These are phyloP conservation scores for Tenrec ecaudatus DNA, from an alignment of 2,113 vertebrate genomes.

Conservation along the genomic window DNA sequence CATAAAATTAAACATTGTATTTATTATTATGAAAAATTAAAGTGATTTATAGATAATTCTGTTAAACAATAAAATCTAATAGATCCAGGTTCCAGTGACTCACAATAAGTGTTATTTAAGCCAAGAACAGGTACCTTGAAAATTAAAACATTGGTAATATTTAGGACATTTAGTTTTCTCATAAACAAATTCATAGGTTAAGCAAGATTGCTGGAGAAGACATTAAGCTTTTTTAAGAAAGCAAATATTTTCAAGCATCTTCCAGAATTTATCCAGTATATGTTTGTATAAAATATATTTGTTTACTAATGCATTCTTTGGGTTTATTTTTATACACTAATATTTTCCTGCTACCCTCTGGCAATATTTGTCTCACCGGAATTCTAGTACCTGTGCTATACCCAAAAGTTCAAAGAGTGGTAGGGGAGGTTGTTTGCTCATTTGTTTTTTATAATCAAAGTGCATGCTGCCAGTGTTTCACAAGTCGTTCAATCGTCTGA, in stretches of 20 bases:
- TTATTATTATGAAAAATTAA: slow-evolving; percentile 53
- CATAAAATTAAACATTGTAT: slow-evolving; percentile 43
- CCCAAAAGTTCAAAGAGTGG: neutral
- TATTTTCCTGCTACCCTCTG: neutral
- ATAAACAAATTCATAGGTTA: slow-evolving; percentile 24
- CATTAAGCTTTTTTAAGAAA: slow-evolving; percentile 34
- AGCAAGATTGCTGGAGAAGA: neutral
- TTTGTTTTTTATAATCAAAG: neutral
- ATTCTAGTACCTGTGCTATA: neutral
- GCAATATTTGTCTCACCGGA: neutral
- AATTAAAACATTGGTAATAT: slow-evolving; percentile 18
- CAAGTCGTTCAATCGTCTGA: neutral
- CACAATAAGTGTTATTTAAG: slow-evolving; percentile 32
- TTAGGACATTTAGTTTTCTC: slow-evolving; percentile 18
- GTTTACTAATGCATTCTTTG: neutral
- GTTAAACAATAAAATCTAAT: slow-evolving; percentile 18
- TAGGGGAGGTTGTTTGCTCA: neutral
- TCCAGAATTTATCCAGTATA: slow-evolving; percentile 9
- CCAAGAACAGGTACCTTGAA: neutral
- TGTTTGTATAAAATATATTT: slow-evolving; percentile 22
- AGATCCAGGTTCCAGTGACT: slow-evolving; percentile 30
- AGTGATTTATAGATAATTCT: neutral
- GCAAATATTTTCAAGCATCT: neutral
- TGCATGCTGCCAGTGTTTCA: neutral
- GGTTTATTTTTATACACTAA: slow-evolving; percentile 25